These are phyloP conservation scores for Cardiocondyla obscurior DNA, from an alignment of 1,140 invertebrate species.

Conservation along the genomic window DNA sequence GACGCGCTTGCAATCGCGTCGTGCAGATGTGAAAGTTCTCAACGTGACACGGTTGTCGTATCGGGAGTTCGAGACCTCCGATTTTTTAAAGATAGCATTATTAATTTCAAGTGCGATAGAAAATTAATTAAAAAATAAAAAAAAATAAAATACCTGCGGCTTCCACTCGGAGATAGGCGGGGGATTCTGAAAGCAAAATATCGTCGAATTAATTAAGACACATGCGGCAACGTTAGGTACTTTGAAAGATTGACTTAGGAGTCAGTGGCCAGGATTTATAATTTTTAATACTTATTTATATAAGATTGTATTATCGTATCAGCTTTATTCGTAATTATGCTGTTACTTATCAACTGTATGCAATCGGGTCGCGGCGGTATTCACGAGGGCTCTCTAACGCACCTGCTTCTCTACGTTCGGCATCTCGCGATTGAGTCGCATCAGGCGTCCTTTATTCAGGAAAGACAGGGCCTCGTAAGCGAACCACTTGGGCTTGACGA, in stretches of 20 bases:
- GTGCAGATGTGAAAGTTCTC: background rate
- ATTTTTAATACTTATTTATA: no score
- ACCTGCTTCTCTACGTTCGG: slow-evolving; percentile 44
- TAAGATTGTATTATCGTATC: background rate
- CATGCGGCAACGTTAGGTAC: background rate
- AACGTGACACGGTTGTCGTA: background rate
- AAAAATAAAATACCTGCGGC: slow-evolving; percentile 1
- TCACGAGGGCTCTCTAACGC: background rate
- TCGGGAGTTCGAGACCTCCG: no score
- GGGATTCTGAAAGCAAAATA: slow-evolving; percentile 7
- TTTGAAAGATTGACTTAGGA: background rate
- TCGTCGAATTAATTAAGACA: slow-evolving; percentile 11
- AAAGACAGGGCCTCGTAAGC: slow-evolving; percentile 53
- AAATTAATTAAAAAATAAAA: background rate
- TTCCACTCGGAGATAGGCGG: background rate
- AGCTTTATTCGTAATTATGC: background rate
- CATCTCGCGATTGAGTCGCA: slow-evolving; percentile 25
- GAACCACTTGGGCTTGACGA: slow-evolving; percentile 53
- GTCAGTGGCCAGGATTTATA: no score
- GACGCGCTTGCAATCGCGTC: background rate
- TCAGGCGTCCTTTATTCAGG: slow-evolving; percentile 30
- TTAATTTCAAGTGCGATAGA: no score
- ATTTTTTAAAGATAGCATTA: no score
- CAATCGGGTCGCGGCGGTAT: background rate
- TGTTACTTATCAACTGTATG: background rate